Conservation (phyloP, 1,140 invertebrate genomes). For the Chymomyza costata region DNA sequence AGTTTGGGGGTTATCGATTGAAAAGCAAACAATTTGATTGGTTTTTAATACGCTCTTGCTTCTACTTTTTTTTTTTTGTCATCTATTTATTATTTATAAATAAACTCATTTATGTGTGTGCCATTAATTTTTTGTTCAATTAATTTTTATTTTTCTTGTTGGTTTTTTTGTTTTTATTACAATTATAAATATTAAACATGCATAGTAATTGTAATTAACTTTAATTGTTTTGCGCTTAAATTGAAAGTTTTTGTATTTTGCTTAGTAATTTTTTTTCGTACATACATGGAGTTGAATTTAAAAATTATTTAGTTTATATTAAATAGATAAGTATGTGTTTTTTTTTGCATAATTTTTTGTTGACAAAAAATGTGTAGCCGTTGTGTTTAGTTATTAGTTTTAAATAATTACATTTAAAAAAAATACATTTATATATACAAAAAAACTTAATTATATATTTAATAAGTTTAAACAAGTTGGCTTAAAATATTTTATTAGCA, state of each 20-base stretch:
- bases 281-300: conserved; percentile 16
- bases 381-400: conserved; percentile 1
- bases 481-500: conserved; percentile 21
- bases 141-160: conserved; percentile 23
- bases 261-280: conserved; percentile 41
- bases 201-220: conserved; percentile 59
- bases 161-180: conserved; percentile 46
- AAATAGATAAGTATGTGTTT: conserved; percentile 10
- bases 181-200: conserved; percentile 71
- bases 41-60: conserved; percentile 38
- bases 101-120: conserved; percentile 50
- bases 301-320: conserved; percentile 23
- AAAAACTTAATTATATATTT: conserved; percentile 39
- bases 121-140: conserved; percentile 27
- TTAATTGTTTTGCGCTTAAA: conserved; percentile 50
- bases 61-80: conserved; percentile 28
- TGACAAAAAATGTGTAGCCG: conserved; percentile 23
- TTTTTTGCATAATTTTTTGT: neutral
- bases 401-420: conserved; percentile 31
- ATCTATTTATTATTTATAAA: conserved; percentile 39
- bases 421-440: conserved; percentile 50
- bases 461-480: conserved; percentile 34
- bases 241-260: too few relatives aligned
- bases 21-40: neutral
- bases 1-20: too few relatives aligned